These are phyloP conservation scores for Dyspetes luteomarginatus DNA, from an alignment of 2,888 invertebrate genomes.

Conservation along the genomic window DNA sequence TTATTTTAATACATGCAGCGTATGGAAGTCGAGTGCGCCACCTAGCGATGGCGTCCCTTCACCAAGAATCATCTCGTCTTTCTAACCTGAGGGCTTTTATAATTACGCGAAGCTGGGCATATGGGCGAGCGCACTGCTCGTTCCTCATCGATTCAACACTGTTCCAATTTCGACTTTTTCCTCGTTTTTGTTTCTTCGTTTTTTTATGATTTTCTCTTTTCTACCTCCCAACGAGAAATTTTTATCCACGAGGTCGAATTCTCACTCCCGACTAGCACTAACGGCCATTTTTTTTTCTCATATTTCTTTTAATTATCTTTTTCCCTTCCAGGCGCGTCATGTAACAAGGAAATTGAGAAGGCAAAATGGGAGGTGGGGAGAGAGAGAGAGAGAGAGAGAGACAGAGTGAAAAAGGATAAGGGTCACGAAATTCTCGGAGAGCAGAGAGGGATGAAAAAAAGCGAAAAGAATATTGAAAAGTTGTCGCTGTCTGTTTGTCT, in stretches of 20 bases:
- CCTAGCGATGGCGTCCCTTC: slow-evolving; percentile 21
- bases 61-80: slow-evolving; percentile 3
- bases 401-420: not conserved
- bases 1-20: not conserved
- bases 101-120: slow-evolving; percentile 28
- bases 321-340: slow-evolving; percentile 34
- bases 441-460: not conserved
- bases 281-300: slow-evolving; percentile 36
- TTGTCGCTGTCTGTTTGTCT: slow-evolving; percentile 27
- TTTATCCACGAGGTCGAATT: slow-evolving; percentile 50
- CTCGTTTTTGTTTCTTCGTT: not conserved
- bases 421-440: slow-evolving; percentile 29
- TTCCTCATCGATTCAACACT: slow-evolving; percentile 58
- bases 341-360: slow-evolving; percentile 58
- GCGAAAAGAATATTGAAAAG: slow-evolving; percentile 60
- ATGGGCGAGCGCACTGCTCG: slow-evolving; percentile 5
- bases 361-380: not conserved
- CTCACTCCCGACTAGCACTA: slow-evolving; percentile 17
- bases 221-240: slow-evolving; percentile 34
- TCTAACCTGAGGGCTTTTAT: slow-evolving; percentile 57
- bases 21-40: not conserved
- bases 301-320: slow-evolving; percentile 32
- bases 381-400: not conserved
- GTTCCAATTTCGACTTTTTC: slow-evolving; percentile 46
- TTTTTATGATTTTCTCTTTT: slow-evolving; percentile 35